Evolutionary conservation across 2,888 invertebrate species (phyloP).

Genomic region (Nemotelus nigrinus): DNA sequence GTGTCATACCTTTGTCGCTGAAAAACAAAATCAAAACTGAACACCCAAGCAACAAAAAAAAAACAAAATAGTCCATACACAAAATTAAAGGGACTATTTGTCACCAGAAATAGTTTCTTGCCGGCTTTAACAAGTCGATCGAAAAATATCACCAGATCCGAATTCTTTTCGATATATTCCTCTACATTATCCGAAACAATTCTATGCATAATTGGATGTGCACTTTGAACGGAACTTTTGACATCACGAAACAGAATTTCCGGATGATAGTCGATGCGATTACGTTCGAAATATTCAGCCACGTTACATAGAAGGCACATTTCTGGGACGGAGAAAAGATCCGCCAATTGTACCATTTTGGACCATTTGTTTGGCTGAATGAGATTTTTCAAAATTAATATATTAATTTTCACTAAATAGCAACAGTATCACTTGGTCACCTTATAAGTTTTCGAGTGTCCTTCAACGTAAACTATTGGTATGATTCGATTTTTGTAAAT

Average conservation of each 20-base stretch:
- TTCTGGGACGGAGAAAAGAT: slow-evolving; percentile 96
- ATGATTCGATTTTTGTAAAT: slow-evolving; percentile 87
- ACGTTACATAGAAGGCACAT: slow-evolving; percentile 94
- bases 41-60: background rate
- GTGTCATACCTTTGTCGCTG: slow-evolving; percentile 91
- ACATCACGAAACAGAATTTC: slow-evolving; percentile 96
- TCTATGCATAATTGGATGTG: slow-evolving; percentile 90
- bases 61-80: slow-evolving; percentile 73
- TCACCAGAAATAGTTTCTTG: slow-evolving; percentile 93
- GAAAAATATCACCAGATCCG: slow-evolving; percentile 78
- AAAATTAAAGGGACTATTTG: slow-evolving; percentile 96
- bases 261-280: slow-evolving; percentile 93
- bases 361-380: slow-evolving; percentile 59
- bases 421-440: slow-evolving; percentile 61
- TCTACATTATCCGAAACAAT: slow-evolving; percentile 84
- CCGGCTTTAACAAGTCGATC: slow-evolving; percentile 76
- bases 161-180: slow-evolving; percentile 82
- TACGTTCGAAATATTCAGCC: slow-evolving; percentile 88
- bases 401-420: background rate
- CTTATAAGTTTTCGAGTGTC: slow-evolving; percentile 75
- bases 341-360: slow-evolving; percentile 94
- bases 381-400: too few relatives aligned
- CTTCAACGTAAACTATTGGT: slow-evolving; percentile 88
- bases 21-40: slow-evolving; percentile 43
- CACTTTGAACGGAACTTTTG: slow-evolving; percentile 87